Evolutionary conservation across 2,113 vertebrate genomes (phyloP), one percentile per base, ranked within the genome.

Genomic region (Baryphthengus martii): DNA sequence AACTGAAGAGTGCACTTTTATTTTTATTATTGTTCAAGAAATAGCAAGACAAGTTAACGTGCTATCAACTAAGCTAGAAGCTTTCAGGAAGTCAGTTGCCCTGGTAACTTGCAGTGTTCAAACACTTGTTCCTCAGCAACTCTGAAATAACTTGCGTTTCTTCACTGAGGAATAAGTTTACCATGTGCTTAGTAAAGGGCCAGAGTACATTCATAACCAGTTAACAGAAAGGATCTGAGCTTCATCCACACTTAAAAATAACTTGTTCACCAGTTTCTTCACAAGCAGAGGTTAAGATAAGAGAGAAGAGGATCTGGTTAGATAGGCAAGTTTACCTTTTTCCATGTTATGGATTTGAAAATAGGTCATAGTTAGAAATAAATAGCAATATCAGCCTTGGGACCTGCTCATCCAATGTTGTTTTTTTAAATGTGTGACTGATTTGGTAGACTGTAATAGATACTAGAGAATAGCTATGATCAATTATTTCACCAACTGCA

Each of bases 351-450:
- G 37, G 11, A 24, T 52, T 75, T 88, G n/a, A 68, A 20, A 47
- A 3, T 18, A 67, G 8, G 33, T 72, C 39, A 65, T 47, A 31
- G 13, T 7, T 52, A 61, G 59, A 76, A 83, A 83, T 8, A 65
- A 83, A 83, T 8, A 65, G 7, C 6, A 88, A 7, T 72, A 81
- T 42, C 26, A 65, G 9, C 16, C 49, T 39, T 83, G 29, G 26
- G 20, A 29, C 7, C 15, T 12, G 5, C 4, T 73, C 25, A 55
- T 50, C 3, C 1, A 0, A 5, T 79, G 7, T 10, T 39, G 1
- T 13, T 9, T 53, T 88, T 88, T 72, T 75, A 42, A 39, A 39
- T 11, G 7, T 31, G 31, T 1, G 2, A 40, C 13, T 63, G 25
- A 65, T 78, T 85, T 45, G 14, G 11, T 62, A 75, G 35, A 68